phyloP scores from a whole-genome alignment of 2,888 invertebrate species.

The Mechanitis messenoides region DNA sequence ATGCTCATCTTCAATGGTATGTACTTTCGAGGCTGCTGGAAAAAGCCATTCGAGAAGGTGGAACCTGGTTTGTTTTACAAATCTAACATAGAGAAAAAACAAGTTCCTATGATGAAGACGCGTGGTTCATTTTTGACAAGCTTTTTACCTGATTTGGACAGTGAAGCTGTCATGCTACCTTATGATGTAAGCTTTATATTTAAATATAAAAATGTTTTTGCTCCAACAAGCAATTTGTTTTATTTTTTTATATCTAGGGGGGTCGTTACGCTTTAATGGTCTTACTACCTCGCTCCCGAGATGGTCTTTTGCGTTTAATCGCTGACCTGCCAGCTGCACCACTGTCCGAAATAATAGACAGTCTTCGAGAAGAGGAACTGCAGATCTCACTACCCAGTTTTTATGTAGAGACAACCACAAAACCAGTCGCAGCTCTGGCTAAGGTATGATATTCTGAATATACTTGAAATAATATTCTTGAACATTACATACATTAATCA shows the following conservation, averaged over 20 bases:
- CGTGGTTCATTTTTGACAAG: conserved; percentile 78
- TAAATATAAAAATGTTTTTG: not conserved
- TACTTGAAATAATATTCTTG: not conserved
- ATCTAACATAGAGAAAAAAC: conserved; percentile 76
- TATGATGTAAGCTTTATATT: conserved; percentile 77
- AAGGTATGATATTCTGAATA: conserved; percentile 51
- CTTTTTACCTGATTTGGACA: conserved; percentile 78
- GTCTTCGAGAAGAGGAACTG: conserved; percentile 61
- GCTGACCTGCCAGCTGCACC: conserved; percentile 71
- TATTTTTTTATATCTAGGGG: conserved; percentile 56
- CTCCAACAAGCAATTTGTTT: no score
- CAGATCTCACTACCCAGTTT: conserved; percentile 77
- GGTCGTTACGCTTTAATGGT: conserved; percentile 76
- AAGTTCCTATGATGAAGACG: conserved; percentile 82
- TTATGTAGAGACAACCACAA: conserved; percentile 79
- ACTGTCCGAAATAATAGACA: conserved; percentile 62
- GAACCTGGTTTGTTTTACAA: conserved; percentile 79
- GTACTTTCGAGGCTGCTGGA: conserved; percentile 88
- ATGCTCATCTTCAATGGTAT: conserved; percentile 85
- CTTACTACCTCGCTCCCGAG: conserved; percentile 75
- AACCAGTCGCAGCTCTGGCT: conserved; percentile 76
- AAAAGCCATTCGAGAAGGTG: conserved; percentile 77
- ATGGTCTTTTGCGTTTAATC: conserved; percentile 74
- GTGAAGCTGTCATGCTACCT: conserved; percentile 83
- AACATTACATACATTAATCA: not conserved